Base-by-base conservation (phyloP, 2,797 vertebrate genomes). In the Sebastes goodei region DNA sequence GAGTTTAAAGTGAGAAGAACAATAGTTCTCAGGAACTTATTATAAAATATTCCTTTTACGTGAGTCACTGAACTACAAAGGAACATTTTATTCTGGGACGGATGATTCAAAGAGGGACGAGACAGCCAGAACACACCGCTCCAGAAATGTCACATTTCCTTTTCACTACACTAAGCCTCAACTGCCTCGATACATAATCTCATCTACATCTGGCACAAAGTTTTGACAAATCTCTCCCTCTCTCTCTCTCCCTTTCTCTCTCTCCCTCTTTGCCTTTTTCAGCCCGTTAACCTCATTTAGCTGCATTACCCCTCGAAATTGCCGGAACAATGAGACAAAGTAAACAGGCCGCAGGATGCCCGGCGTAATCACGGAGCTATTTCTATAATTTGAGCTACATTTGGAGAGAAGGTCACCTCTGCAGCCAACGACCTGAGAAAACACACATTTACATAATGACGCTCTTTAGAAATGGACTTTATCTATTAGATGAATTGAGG, bases 331-430 rank as follows among this genome's bases (percentile, higher is more conserved):
- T 7, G 55, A 52, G 55, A 73, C 70, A 63, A 68, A 88, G 86
- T 79, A 80, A 88, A 86, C 76, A 72, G 78, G 72, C 53, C 78
- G 57, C 77, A 15, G 20, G 74, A 75, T 20, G 78, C 55, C 14
- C 59, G 0, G 6, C 10, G 62, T 83, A 68, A 77, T 87, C 83
- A 82, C 29, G 0, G 9, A 80, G 82, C 74, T 63, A 69, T 90
- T 89, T 90, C 25, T 62, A 84, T 91, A 1, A 88, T 88, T 85
- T 68, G 35, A 88, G 73, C 82, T 49, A 80, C 61, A 74, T 89
- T 81, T 74, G 67, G 84, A 86, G 89, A 85, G 30, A 79, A 89
- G 88, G 90, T 84, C 89, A 73, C 52, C 71, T 64, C 46, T 49
- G 46, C 46, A 49, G 46, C 46, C 46, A 49, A 49, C 17, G 46